Base-by-base conservation (phyloP, 2,797 vertebrate genomes). In the Oryzias dopingdopingensis region DNA sequence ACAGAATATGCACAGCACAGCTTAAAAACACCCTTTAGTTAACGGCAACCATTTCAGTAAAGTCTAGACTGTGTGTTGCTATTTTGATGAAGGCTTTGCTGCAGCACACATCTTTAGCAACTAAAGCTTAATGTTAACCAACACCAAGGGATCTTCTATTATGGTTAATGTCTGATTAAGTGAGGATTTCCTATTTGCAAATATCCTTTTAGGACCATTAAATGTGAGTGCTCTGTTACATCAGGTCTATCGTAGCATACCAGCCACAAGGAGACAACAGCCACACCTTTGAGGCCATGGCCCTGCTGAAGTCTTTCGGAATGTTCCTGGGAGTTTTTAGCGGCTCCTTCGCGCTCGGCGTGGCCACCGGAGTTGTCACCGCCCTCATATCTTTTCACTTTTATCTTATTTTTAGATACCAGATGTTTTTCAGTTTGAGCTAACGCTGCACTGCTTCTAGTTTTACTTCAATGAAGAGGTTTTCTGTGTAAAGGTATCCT, bases 281-380 rank as follows among this genome's bases (percentile, higher is more conserved):
- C 75, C 96, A 99, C 88, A 98, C 94, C 0, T 99, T 98, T 20
- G 96, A 99, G 75, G 93, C 90, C 76, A 93, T 91, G 70, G 97
- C 97, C 0, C 87, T 98, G 95, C 91, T 99, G 53, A 98, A 98
- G 78, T 98, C 95, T 15, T 93, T 99, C 0, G 96, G 96, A 47
- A 86, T 97, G 65, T 98, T 99, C 82, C 89, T 99, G 29, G 96
- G 96, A 4, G 94, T 99, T 81, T 99, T 99, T 91, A 98, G 96
- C 59, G 97, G 96, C 67, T 99, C 97, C 4, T 98, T 99, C 48
- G 93, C 95, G 4, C 94, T 99, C 77, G 96, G 97, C 52, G 93
- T 96, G 56, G 95, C 94, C 66, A 99, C 96, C 0, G 97, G 96
- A 65, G 84, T 98, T 46, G 91, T 97, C 71, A 99, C 97, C 2